Evolutionary conservation across 2,888 invertebrate genomes (phyloP), one percentile per base, ranked within the genome.

Genomic region (Perithous albicinctus): DNA sequence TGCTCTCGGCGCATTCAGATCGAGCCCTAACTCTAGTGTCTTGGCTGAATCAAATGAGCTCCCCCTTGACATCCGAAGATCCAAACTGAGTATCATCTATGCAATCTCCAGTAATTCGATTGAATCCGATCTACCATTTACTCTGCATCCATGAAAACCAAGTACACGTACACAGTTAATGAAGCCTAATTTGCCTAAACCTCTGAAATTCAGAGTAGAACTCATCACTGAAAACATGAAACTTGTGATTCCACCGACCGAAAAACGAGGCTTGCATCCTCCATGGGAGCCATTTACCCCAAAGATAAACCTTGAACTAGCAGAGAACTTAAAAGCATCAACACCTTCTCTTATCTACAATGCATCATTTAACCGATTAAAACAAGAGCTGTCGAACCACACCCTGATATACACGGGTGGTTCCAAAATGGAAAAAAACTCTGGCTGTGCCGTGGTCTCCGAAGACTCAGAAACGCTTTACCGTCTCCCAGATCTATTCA

Each of bases 21-120:
- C 83, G 7, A 86, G 84, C 38, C 82, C 82, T 43, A 75, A 66
- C 12, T 26, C 29, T 1, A 85, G 83, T 59, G 51, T 83, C 6
- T 38, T 80, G 10, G 80, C 78, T 1, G 84, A 86, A 80, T 10
- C 77, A 1, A 54, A 75, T 10, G 77, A 82, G 15, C 15, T 41
- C 0, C 81, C 83, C 1, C 69, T 86, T 1, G 29, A 59, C 2
- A 15, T 66, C 41, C 51, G 73, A 63, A 43, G 77, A n/a, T 66
- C 46, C 23, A 35, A 69, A 8, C 59, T 72, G 0, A 75, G n/a
- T 4, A 26, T 80, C 8, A 46, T 51, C 12, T 76, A 54, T 12
- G 61, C 51, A 2, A 29, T 51, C n/a, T n/a, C 59, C 1, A 18
- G 18, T 10, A 38, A 41, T 23, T 64, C 63, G 10, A 51, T 38